These are phyloP conservation scores for Tryphoninae sp. DNA, from an alignment of 2,888 invertebrate species.

Conservation along the genomic window DNA sequence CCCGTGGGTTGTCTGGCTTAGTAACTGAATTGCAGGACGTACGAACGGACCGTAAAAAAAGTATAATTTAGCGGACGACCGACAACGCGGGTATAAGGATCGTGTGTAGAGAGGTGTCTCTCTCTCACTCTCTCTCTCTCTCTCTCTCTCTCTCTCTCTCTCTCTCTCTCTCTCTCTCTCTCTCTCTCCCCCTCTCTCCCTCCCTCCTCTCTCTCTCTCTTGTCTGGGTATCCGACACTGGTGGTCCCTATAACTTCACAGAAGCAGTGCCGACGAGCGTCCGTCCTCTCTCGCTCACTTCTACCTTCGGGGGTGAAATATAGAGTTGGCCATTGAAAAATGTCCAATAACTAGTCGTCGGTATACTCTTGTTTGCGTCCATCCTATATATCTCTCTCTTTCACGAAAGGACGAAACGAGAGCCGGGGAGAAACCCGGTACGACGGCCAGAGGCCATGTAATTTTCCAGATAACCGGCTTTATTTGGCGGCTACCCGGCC, in stretches of 20 bases:
- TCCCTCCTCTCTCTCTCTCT: conserved; percentile 12
- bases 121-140: neutral
- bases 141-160: conserved; percentile 5
- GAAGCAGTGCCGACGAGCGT: conserved; percentile 7
- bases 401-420: conserved; percentile 45
- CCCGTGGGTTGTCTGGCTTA: conserved; percentile 35
- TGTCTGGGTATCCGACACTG: conserved; percentile 32
- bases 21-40: conserved; percentile 38
- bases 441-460: conserved; percentile 55
- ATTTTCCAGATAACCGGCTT: conserved; percentile 68
- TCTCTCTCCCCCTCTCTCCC: no score
- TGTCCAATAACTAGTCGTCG: conserved; percentile 32
- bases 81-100: conserved; percentile 37
- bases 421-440: conserved; percentile 36
- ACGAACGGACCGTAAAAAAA: conserved; percentile 52
- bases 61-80: conserved; percentile 49
- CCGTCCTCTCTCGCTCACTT: conserved; percentile 11
- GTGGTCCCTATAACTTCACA: conserved; percentile 22
- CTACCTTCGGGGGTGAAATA: conserved; percentile 39
- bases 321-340: conserved; percentile 42
- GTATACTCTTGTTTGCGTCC: conserved; percentile 43
- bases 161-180: neutral
- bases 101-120: neutral
- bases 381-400: conserved; percentile 9
- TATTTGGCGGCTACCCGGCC: conserved; percentile 59